Conservation (phyloP, 2,888 invertebrate species). For the Xanthia togata region DNA sequence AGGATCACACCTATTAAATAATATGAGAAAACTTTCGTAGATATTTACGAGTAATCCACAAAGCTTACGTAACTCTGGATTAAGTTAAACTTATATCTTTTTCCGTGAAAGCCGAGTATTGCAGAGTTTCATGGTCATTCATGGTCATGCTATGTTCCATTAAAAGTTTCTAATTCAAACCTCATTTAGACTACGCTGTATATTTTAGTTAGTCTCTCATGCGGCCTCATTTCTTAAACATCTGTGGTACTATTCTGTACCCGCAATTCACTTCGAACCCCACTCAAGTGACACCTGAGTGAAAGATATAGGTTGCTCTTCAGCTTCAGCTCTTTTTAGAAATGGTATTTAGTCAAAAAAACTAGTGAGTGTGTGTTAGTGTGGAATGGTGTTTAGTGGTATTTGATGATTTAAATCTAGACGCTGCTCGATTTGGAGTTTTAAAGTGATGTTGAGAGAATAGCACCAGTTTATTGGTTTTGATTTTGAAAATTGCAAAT, state of each 20-base stretch:
- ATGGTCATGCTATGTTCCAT: slow-evolving; percentile 22
- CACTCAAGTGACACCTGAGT: neutral
- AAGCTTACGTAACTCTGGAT: slow-evolving; percentile 23
- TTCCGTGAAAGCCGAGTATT: slow-evolving; percentile 28
- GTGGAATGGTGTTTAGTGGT: no score
- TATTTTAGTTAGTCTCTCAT: slow-evolving; percentile 24
- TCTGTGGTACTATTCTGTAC: slow-evolving; percentile 13
- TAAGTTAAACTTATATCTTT: slow-evolving; percentile 29
- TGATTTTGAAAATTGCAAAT: no score
- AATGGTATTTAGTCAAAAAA: neutral
- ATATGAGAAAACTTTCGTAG: slow-evolving; percentile 27
- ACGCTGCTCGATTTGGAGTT: neutral
- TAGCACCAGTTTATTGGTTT: no score
- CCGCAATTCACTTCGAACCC: neutral
- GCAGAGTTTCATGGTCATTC: slow-evolving; percentile 37
- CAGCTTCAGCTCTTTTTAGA: no score
- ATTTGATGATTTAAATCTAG: neutral
- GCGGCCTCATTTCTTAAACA: slow-evolving; percentile 15
- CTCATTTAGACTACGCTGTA: slow-evolving; percentile 12
- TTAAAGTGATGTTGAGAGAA: no score
- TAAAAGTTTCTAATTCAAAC: slow-evolving; percentile 32
- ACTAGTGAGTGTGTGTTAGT: no score
- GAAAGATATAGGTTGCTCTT: neutral
- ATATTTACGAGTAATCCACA: slow-evolving; percentile 18
- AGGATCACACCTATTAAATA: slow-evolving; percentile 22